These are phyloP conservation scores for Semaprochilodus insignis DNA, from an alignment of 2,797 vertebrate genomes.

Conservation along the genomic window DNA sequence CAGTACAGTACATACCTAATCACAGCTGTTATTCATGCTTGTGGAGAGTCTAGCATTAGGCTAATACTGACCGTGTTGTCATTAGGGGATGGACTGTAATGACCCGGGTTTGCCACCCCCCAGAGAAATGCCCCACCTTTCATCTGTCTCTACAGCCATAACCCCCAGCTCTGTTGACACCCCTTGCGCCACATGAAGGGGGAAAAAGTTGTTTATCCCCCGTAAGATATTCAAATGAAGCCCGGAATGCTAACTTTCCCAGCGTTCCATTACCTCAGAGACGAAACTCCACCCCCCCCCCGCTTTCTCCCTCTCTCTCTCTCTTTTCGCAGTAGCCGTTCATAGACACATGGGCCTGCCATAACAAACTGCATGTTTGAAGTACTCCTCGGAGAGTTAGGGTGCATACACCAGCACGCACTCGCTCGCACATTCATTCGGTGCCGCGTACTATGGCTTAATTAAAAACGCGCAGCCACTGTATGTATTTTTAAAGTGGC, in stretches of 20 bases:
- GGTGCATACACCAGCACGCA: conserved; percentile 58
- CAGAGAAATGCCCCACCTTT: conserved; percentile 82
- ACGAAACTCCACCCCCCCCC: conserved; percentile 56
- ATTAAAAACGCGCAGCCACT: conserved; percentile 78
- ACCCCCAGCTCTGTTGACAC: conserved; percentile 48
- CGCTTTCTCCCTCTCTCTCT: conserved; percentile 16
- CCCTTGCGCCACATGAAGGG: conserved; percentile 71
- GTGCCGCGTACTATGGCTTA: conserved; percentile 73
- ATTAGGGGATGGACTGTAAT: background rate
- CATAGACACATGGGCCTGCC: conserved; percentile 79
- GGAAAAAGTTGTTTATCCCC: conserved; percentile 86
- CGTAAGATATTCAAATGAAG: conserved; percentile 94
- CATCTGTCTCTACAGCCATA: conserved; percentile 33
- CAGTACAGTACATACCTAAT: too few species aligned
- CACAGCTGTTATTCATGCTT: background rate
- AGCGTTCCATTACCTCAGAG: conserved; percentile 79
- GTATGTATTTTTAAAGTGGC: conserved; percentile 79
- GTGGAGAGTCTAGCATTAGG: background rate
- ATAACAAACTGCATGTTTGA: conserved; percentile 86
- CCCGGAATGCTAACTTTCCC: conserved; percentile 86
- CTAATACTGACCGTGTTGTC: background rate
- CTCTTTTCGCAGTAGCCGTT: conserved; percentile 68
- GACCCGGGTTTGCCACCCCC: conserved; percentile 17
- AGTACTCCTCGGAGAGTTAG: conserved; percentile 79
- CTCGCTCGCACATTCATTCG: conserved; percentile 50